Conservation (phyloP, 2,888 invertebrate genomes). For the Seira ritae region DNA sequence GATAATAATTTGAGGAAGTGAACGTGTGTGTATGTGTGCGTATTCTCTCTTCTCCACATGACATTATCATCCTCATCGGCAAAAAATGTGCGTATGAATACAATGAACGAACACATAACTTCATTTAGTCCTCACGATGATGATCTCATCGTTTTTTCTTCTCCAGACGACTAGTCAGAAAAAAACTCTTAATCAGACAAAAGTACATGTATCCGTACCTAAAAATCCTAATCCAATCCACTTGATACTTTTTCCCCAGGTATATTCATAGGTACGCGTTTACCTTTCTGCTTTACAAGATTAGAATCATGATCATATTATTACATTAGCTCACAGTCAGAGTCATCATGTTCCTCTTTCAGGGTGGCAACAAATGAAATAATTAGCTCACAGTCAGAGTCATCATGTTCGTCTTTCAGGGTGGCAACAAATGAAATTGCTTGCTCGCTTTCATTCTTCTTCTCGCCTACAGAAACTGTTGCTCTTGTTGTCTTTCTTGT, state of each 20-base stretch:
- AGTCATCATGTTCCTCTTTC: background rate
- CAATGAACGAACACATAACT: background rate
- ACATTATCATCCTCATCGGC: background rate
- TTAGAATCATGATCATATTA: background rate
- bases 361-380: background rate
- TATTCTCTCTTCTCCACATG: background rate
- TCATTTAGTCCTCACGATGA: background rate
- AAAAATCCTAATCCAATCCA: background rate
- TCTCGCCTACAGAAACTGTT: constrained; percentile 4
- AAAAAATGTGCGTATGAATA: background rate
- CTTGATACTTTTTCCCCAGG: background rate
- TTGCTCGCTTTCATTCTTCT: background rate
- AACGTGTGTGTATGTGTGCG: background rate
- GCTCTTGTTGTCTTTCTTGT: background rate
- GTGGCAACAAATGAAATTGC: background rate
- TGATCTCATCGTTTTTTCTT: background rate
- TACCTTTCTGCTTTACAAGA: constrained; percentile 8
- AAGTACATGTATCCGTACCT: background rate
- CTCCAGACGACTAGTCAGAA: background rate
- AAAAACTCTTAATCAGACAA: background rate
- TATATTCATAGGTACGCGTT: background rate
- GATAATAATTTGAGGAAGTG: background rate
- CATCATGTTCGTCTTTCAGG: background rate
- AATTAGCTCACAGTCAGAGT: background rate
- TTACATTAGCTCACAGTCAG: background rate